phyloP scores from a whole-genome alignment of 2,888 invertebrate genomes.

The Pogonocherus hispidulus region DNA sequence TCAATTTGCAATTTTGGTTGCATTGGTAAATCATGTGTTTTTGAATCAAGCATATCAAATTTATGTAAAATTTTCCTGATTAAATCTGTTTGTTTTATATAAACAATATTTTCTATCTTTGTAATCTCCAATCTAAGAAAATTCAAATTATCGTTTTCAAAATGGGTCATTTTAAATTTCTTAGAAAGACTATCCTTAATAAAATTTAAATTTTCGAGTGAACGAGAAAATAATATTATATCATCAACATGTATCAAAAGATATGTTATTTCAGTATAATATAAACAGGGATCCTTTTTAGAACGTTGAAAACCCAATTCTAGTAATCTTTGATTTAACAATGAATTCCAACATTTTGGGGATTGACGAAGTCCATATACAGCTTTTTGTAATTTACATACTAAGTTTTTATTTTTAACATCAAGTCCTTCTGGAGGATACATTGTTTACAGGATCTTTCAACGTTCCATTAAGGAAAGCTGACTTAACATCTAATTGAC shows the following conservation, averaged over 20 bases:
- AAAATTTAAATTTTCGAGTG: background rate
- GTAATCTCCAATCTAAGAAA: background rate
- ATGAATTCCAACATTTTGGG: constrained; percentile 46
- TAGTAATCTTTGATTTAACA: constrained; percentile 36
- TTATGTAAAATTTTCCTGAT: background rate
- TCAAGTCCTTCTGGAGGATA: too few species aligned
- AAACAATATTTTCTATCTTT: background rate
- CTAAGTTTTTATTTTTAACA: constrained; percentile 1
- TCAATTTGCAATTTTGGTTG: background rate
- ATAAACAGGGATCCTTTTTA: constrained; percentile 47
- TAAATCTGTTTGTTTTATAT: background rate
- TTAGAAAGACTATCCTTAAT: background rate
- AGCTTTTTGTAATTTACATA: too few species aligned
- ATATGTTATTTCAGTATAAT: constrained; percentile 39
- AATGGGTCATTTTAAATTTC: background rate
- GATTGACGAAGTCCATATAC: background rate
- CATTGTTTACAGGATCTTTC: too few species aligned
- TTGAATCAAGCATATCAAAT: background rate
- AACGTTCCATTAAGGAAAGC: too few species aligned
- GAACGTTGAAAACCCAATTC: constrained; percentile 41
- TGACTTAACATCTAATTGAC: too few species aligned
- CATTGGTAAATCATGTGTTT: background rate
- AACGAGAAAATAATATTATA: constrained; percentile 37
- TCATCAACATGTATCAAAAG: constrained; percentile 47
- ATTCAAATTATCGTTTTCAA: background rate